Conservation (phyloP, 2,888 invertebrate species). For the Nemoura dubitans region DNA sequence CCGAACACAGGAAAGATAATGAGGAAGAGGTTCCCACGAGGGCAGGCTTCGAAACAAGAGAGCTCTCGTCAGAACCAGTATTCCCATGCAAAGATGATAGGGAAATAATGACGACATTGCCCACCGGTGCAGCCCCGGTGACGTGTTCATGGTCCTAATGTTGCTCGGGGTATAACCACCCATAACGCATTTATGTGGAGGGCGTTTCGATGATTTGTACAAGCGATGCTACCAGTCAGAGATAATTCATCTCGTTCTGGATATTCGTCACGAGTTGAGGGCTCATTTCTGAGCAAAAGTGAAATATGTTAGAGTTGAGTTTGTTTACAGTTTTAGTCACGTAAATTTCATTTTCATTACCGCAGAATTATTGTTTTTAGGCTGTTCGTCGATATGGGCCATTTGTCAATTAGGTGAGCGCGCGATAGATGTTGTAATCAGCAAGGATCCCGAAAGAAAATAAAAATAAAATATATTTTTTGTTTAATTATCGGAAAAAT, state of each 20-base stretch:
- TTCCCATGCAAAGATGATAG: background rate
- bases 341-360: too few species aligned
- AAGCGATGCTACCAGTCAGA: background rate
- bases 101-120: constrained; percentile 4
- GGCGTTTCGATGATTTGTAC: background rate
- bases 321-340: too few species aligned
- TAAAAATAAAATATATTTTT: too few species aligned
- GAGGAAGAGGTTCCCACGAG: constrained; percentile 16
- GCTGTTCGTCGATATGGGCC: too few species aligned
- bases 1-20: constrained; percentile 8
- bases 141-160: background rate
- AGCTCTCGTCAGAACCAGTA: background rate
- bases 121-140: background rate
- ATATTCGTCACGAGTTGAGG: too few species aligned
- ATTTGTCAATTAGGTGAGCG: too few species aligned
- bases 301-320: too few species aligned
- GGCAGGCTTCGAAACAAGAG: constrained; percentile 4
- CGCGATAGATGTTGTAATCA: too few species aligned
- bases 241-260: background rate
- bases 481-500: too few species aligned
- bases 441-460: too few species aligned
- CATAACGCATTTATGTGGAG: background rate
- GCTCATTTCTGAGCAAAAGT: too few species aligned
- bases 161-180: background rate
- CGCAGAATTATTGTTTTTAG: too few species aligned